Evolutionary conservation across 2,888 invertebrate genomes (phyloP).

Genomic region (Brachyptera risi): DNA sequence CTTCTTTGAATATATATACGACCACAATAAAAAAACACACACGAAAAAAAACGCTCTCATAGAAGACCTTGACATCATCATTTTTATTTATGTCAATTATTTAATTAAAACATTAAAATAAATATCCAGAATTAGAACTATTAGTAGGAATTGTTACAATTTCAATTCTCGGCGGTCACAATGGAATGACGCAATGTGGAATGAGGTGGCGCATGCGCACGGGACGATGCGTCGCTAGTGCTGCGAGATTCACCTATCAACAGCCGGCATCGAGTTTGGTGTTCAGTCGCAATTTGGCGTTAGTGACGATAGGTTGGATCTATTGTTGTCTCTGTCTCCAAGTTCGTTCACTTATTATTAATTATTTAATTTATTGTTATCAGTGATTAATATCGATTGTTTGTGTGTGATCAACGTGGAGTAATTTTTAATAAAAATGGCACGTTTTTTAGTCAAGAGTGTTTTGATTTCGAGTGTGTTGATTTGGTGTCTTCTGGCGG

Average conservation of each 20-base stretch:
- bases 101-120: not conserved
- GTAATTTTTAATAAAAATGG: not conserved
- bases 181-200: not conserved
- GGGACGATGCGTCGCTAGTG: too few species aligned
- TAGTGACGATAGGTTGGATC: not conserved
- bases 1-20: too few species aligned
- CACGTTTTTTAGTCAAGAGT: not conserved
- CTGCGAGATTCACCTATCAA: too few species aligned
- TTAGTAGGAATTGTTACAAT: not conserved
- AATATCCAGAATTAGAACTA: not conserved
- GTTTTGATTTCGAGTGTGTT: not conserved
- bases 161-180: not conserved
- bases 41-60: not conserved
- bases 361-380: too few species aligned
- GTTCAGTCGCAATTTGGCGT: not conserved
- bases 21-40: not conserved
- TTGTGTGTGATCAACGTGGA: not conserved
- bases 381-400: slow-evolving; percentile 1
- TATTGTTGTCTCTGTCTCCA: not conserved
- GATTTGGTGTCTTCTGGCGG: slow-evolving; percentile 6
- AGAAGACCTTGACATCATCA: not conserved
- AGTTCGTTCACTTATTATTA: too few species aligned
- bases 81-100: not conserved
- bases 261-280: not conserved
- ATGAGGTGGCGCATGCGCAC: not conserved